Evolutionary conservation across 2,113 vertebrate species (phyloP).

Genomic region (Thamnophis sirtalis): DNA sequence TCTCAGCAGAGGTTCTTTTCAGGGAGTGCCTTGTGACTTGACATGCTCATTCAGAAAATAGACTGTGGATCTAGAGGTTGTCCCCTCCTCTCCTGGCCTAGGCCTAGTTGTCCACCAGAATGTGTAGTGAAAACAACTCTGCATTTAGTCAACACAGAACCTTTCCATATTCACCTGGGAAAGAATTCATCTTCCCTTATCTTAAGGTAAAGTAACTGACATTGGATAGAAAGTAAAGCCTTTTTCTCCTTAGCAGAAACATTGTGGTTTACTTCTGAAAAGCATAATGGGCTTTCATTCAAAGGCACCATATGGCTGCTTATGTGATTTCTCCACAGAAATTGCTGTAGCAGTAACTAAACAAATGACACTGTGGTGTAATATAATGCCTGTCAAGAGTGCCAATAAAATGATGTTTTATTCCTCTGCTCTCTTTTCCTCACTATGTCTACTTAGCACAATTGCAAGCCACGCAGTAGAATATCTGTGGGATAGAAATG

Average conservation of each 20-base stretch:
- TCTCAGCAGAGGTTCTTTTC: not conserved
- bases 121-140: constrained; percentile 21
- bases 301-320: constrained; percentile 67
- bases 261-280: constrained; percentile 67
- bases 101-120: not conserved
- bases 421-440: constrained; percentile 64
- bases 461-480: constrained; percentile 41
- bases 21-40: not conserved
- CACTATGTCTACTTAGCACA: constrained; percentile 45
- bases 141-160: constrained; percentile 29
- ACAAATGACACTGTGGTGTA: constrained; percentile 71
- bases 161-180: constrained; percentile 50
- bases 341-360: constrained; percentile 70
- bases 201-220: constrained; percentile 61
- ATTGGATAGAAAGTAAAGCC: constrained; percentile 60
- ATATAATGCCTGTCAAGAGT: constrained; percentile 70
- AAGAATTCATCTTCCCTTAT: constrained; percentile 53
- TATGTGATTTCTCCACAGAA: constrained; percentile 67
- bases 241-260: constrained; percentile 58
- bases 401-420: constrained; percentile 71
- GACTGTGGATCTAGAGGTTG: not conserved
- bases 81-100: not conserved
- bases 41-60: not conserved
- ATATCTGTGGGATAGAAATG: constrained; percentile 59
- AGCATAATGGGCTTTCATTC: constrained; percentile 70